Evolutionary conservation across 2,797 vertebrate species (phyloP), one percentile per base, ranked within the genome.

Genomic region (Heterohyrax brucei): DNA sequence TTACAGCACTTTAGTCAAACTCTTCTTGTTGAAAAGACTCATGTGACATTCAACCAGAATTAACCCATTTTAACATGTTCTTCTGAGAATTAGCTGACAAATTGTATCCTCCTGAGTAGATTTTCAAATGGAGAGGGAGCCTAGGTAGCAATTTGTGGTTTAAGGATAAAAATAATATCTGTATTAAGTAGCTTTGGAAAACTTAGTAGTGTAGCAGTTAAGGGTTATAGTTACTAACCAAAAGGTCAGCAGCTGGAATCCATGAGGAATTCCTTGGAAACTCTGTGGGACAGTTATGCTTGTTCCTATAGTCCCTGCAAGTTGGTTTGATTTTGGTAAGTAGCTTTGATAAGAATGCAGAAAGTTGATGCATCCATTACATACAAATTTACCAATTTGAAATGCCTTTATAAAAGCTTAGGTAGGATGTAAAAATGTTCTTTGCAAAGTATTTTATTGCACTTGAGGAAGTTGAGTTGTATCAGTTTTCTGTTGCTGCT

Each of bases 11-110:
- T 73, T 94, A 77, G 24, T 62, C 86, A 46, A 68, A 81, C 53
- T 39, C 59, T 73, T 89, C 39, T 89, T 77, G 13, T 82, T 92
- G 91, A 39, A 81, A 89, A 76, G n/a, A 13, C 24, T 64, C 46
- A 39, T 83, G 88, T 77, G 44, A 46, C 89, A 10, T 94, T 68
- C 68, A 96, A 92, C 33, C 10, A 70, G 24, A 44, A 92, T 26
- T 81, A 89, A 77, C 46, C 30, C 61, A 94, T 96, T 92, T 89
- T 22, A 92, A 86, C 7, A 46, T 86, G 87, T 89, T 93, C 68
- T 33, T 80, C 70, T 75, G 33, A 86, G 76, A 92, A 89, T 80
- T 77, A 81, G 1, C 30, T 92, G 76, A 92, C 64, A 94, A 89
- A 81, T 56, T 68, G 48, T 86, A 84, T 78, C 66, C 85, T 95